phyloP scores from a whole-genome alignment of 2,888 invertebrate species.

The Mycalesis mineus region DNA sequence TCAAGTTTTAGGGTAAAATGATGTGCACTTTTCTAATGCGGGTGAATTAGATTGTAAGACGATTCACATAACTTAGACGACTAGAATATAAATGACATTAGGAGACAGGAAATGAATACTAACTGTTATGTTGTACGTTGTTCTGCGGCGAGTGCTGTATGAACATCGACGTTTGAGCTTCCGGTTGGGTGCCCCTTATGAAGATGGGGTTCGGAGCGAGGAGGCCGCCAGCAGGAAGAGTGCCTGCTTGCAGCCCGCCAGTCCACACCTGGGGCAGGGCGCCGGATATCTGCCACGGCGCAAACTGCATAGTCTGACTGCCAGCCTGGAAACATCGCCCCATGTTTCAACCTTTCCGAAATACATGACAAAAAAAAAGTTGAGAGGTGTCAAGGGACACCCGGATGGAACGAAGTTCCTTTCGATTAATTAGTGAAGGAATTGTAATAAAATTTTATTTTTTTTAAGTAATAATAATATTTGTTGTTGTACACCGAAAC shows the following conservation, averaged over 20 bases:
- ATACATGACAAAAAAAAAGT: neutral
- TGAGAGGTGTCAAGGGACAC: too few species aligned
- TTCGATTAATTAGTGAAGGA: too few species aligned
- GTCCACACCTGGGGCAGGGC: slow-evolving; percentile 87
- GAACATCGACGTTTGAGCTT: slow-evolving; percentile 84
- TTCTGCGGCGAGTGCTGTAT: slow-evolving; percentile 87
- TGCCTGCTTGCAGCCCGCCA: slow-evolving; percentile 81
- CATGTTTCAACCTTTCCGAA: slow-evolving; percentile 7
- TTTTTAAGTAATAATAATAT: too few species aligned
- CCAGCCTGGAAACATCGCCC: slow-evolving; percentile 60
- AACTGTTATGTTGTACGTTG: slow-evolving; percentile 65
- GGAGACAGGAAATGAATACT: slow-evolving; percentile 40
- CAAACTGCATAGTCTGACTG: slow-evolving; percentile 87
- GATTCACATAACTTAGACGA: too few species aligned
- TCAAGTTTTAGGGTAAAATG: too few species aligned
- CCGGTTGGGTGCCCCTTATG: slow-evolving; percentile 88
- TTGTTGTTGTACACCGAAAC: too few species aligned
- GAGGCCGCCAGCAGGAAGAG: slow-evolving; percentile 80
- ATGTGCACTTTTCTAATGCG: too few species aligned
- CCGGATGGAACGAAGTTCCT: too few species aligned
- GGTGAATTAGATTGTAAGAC: too few species aligned
- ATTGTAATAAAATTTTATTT: too few species aligned
- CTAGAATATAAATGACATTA: too few species aligned
- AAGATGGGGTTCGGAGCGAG: slow-evolving; percentile 88
- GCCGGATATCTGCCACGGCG: slow-evolving; percentile 87